Base-by-base conservation (phyloP, 2,797 vertebrate species). In the Sebastolobus altivelis region DNA sequence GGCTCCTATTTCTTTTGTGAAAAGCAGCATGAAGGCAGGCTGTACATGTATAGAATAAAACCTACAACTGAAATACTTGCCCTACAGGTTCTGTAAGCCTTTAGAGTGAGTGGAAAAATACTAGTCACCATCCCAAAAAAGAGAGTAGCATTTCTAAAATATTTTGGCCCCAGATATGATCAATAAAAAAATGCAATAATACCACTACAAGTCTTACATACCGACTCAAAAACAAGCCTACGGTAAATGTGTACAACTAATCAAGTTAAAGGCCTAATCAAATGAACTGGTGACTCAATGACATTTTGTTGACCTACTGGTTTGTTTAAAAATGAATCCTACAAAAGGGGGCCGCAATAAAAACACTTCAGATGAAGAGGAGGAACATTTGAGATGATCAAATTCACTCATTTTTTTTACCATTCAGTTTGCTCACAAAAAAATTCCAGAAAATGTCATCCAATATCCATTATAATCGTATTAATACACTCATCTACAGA, bases 41-140 rank as follows among this genome's bases (percentile, higher is more conserved):
- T 71, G 10, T 40, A 55, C 18, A 2, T 20, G 72, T 49, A 76
- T 54, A 69, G 9, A 60, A 70, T 49, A 72, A 60, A 65, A 33
- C 66, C 73, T 60, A 60, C 62, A 59, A 74, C 11, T 66, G 70
- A 55, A 79, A 74, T 72, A 88, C 80, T 84, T 75, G 90, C 18
- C 73, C 22, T 87, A 88, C 88, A 84, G 86, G 87, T 91, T 90
- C 68, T 86, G 87, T 86, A 35, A 65, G 79, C 18, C 73, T 74
- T n/a, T 3, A 31, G n/a, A 61, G 65, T n/a, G 55, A 72, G 74
- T 86, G 91, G 87, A 93, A 92, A 93, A 89, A 65, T 86, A 88
- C 87, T 9, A 75, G 82, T 63, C 63, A 38, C 55, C 40, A 82
- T 43, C 61, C 22, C 22, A 40, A 68, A 62, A 65, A 75, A 35